Evolutionary conservation across 1,140 invertebrate genomes (phyloP), one percentile per base, ranked within the genome.

Genomic region (Drosophila insularis): DNA sequence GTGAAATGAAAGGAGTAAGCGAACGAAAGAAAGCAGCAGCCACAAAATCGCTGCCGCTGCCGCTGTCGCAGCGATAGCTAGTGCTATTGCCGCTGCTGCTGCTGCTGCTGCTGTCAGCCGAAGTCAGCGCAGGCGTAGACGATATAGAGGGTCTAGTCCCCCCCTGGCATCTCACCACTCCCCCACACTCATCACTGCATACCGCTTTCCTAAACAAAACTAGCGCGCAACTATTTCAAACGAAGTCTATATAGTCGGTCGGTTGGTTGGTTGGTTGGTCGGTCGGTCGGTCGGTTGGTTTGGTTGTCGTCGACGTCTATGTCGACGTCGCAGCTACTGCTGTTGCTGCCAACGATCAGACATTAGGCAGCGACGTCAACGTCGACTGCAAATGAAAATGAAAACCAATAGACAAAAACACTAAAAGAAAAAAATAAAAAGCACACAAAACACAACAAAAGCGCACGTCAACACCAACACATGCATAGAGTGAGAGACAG

Each of bases 1-100:
- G 90, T 91, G 90, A 91, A 91, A 91, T 91, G 90, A 91, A 91
- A 91, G 90, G 90, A 91, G 90, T 91, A 89, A 90, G 87, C 82
- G 86, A 86, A 76, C 85, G 87, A 90, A 91, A 91, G 90, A 91
- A 91, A 91, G 90, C 90, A 89, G 81, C 90, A 91, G 90, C 89
- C 85, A 81, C 75, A 71, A 74, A 78, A 74, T n/a, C 40, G 75
- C 66, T 80, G 80, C 82, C 53, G 50, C 78, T 74, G 74, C 61
- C 65, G 17, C 73, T 61, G 65, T 58, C 69, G 54, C 35, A 13
- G 59, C 23, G 13, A 64, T 60, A 56, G 71, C 67, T 61, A 50
- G 46, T 54, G 74, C 13, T 46, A 8, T 13, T 70, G 80, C 63
- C 11, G 61, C 54, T 63, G 64, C 32, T 50, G 76, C 50, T 64